Evolutionary conservation across 1,140 invertebrate species (phyloP).

Genomic region (Ridgeia piscesae): DNA sequence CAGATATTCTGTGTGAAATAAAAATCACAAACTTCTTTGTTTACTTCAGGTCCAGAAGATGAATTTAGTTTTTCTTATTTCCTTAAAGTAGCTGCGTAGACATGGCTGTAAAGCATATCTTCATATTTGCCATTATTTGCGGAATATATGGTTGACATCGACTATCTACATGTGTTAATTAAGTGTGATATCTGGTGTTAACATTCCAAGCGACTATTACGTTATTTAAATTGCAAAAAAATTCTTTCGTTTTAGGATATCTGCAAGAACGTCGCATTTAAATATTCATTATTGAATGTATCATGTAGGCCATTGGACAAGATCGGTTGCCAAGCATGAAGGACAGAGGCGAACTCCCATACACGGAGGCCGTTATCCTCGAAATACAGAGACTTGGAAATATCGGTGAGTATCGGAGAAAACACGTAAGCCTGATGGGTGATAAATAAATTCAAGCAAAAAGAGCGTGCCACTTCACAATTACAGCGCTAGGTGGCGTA

Average conservation of each 20-base stretch:
- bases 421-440: not conserved
- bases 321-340: not conserved
- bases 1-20: too few relatives aligned
- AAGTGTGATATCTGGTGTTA: not conserved
- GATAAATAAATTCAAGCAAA: not conserved
- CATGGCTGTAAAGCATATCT: not conserved
- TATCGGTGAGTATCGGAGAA: not conserved
- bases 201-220: not conserved
- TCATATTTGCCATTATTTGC: not conserved
- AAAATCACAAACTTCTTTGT: not conserved
- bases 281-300: not conserved
- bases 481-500: too few relatives aligned
- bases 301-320: not conserved
- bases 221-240: not conserved
- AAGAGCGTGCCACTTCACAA: not conserved
- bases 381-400: not conserved
- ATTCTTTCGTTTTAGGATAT: not conserved
- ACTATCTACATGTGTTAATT: not conserved
- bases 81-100: not conserved
- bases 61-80: not conserved
- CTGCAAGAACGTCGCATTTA: not conserved
- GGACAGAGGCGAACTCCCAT: not conserved
- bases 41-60: not conserved
- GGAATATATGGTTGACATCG: not conserved
- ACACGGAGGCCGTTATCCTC: slow-evolving; percentile 4